Evolutionary conservation across 2,797 vertebrate genomes (phyloP).

Genomic region (Liparis tanakae): DNA sequence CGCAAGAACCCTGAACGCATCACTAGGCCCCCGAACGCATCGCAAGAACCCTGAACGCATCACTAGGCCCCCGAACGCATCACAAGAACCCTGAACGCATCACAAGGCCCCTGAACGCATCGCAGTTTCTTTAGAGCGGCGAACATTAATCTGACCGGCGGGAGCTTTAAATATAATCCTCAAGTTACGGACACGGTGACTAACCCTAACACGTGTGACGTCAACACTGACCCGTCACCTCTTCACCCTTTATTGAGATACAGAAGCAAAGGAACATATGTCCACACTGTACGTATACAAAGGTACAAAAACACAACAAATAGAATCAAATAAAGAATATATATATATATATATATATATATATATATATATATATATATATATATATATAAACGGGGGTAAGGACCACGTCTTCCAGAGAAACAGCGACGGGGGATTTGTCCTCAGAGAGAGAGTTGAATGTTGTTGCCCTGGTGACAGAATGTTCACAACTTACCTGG

Average conservation of each 20-base stretch:
- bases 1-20: conserved; percentile 34
- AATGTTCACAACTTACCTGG: no score
- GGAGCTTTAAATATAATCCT: conserved; percentile 16
- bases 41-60: conserved; percentile 34
- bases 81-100: conserved; percentile 33
- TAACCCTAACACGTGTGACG: no score
- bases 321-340: no score
- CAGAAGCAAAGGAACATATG: no score
- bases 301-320: no score
- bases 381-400: no score
- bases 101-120: conserved; percentile 62
- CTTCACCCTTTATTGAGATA: no score
- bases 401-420: not conserved
- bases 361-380: no score
- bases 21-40: conserved; percentile 62
- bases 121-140: conserved; percentile 5
- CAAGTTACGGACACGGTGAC: not conserved
- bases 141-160: conserved; percentile 11
- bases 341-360: no score
- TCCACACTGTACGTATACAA: no score
- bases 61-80: conserved; percentile 62
- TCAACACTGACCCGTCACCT: no score
- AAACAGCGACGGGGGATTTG: not conserved
- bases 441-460: not conserved
- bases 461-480: no score